phyloP scores from a whole-genome alignment of 2,113 vertebrate genomes.

The Muntiacus muntjak region DNA sequence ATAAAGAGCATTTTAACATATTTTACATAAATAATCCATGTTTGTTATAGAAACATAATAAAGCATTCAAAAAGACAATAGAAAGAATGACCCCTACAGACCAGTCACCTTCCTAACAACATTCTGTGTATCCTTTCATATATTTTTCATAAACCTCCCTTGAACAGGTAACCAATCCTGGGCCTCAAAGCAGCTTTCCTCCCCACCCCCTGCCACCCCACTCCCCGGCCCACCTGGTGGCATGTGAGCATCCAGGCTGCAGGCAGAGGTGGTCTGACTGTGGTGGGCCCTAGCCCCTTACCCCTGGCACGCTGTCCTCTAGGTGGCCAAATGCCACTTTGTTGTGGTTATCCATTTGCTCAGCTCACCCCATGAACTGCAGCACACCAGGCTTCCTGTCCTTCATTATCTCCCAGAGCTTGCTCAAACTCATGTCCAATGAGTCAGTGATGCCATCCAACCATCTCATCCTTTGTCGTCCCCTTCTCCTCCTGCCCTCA shows the following conservation, averaged over 20 bases:
- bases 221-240: neutral
- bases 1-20: neutral
- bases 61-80: neutral
- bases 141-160: neutral
- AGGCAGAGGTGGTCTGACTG: neutral
- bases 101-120: neutral
- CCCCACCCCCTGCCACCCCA: accelerated
- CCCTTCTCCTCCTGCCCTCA: neutral
- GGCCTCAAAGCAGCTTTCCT: neutral
- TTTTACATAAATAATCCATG: neutral
- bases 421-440: neutral
- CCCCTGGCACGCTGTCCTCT: too few species aligned
- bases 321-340: neutral
- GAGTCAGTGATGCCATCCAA: neutral
- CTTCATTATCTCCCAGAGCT: neutral
- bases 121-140: accelerated
- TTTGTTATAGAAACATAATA: neutral
- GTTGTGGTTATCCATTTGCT: neutral
- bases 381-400: neutral
- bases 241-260: neutral
- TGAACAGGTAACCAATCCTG: neutral
- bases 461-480: neutral
- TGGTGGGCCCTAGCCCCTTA: neutral
- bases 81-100: accelerated
- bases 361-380: neutral